A percentile compares a stretch with the other conserved stretches of the same genome.
Evolutionary conservation across 1,140 invertebrate species (phyloP).

Genomic region (Asobara japonica): DNA sequence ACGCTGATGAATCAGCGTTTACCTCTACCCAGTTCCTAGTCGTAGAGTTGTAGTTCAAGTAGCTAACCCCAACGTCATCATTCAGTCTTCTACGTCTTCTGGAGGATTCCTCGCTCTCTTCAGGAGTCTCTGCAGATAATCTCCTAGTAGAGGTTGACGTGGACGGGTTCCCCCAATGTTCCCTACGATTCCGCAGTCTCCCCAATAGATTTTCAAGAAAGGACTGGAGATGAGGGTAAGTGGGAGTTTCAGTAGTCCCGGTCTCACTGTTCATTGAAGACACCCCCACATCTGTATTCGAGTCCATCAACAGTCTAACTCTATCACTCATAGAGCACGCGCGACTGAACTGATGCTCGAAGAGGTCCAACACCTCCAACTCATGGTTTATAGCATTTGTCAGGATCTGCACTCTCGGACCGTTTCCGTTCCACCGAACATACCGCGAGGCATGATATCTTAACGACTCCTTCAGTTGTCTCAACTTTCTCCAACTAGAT

Average conservation of each 20-base stretch:
- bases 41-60: conserved; percentile 27
- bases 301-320: background rate
- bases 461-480: background rate
- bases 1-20: conserved; percentile 15
- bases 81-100: conserved; percentile 33
- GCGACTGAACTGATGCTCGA: background rate
- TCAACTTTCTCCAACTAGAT: background rate
- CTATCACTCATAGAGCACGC: background rate
- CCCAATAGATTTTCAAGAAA: background rate
- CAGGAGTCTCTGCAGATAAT: background rate
- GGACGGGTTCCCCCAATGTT: background rate
- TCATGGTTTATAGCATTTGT: background rate
- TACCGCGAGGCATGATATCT: background rate
- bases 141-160: background rate
- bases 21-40: conserved; percentile 28
- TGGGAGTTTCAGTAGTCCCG: background rate
- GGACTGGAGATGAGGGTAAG: too few species aligned
- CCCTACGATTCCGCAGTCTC: background rate
- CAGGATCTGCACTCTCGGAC: background rate
- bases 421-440: background rate
- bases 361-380: background rate
- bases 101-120: conserved; percentile 37
- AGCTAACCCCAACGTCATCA: conserved; percentile 27
- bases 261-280: background rate
- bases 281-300: background rate